Conservation (phyloP, 2,113 vertebrate species). For the Brevimyrus niger region DNA sequence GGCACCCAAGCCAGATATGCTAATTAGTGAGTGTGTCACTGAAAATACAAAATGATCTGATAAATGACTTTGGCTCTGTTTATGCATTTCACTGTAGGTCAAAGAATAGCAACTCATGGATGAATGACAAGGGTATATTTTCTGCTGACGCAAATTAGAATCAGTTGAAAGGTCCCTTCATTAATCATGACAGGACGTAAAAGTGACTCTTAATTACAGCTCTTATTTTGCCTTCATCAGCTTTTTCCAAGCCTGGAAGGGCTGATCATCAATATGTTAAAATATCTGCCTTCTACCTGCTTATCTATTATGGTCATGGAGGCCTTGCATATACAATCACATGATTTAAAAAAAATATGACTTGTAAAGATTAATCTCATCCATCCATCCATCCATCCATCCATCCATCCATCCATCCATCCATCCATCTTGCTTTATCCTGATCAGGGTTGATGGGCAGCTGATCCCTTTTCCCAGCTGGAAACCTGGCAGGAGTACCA, state of each 20-base stretch:
- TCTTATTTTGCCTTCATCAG: background rate
- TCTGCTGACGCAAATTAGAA: slow-evolving; percentile 10
- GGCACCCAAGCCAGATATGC: background rate
- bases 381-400: background rate
- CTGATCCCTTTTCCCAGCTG: background rate
- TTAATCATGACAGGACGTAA: slow-evolving; percentile 16
- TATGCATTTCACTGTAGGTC: background rate
- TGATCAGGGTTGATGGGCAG: background rate
- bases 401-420: background rate
- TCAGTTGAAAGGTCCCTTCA: slow-evolving; percentile 13
- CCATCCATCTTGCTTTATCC: background rate
- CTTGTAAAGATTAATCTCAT: background rate
- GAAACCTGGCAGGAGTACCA: background rate
- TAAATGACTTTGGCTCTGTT: slow-evolving; percentile 9
- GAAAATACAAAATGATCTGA: background rate
- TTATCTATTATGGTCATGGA: background rate
- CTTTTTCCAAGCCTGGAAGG: background rate
- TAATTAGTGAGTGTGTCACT: background rate
- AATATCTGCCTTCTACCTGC: background rate
- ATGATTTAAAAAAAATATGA: background rate
- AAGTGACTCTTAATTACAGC: slow-evolving; percentile 9
- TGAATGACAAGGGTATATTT: slow-evolving; percentile 7
- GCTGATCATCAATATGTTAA: background rate
- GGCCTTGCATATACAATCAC: background rate
- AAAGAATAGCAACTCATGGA: background rate